Base-by-base conservation (phyloP, 2,888 invertebrate species). In the Sabatieria punctata region DNA sequence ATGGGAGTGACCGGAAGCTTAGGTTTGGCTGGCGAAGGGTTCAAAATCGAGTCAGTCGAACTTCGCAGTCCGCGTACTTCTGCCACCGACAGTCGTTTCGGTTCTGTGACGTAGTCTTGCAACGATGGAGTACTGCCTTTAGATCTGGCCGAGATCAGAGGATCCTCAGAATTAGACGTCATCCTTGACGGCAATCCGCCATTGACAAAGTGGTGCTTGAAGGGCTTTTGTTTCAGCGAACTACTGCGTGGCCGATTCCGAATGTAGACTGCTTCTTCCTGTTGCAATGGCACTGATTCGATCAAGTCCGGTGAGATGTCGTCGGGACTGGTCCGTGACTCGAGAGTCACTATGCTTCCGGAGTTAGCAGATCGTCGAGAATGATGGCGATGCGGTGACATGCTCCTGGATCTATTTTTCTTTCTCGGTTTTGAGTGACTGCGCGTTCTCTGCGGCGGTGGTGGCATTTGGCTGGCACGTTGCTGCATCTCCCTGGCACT, bases 31-130 rank as follows among this genome's bases (percentile, higher is more conserved):
- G 13, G 26, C 18, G 35, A n/a, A 21, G 35, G 37, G 21, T 43
- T 43, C 43, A 43, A 22, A 3, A 30, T 3, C 8, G 43, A 43
- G n/a, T 43, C 43, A 15, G 18, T 30, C 11, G 43, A 43, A 22
- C 33, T 43, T 3, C 43, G 27, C 3, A 43, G 8, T 8, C 43
- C 43, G 30, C 43, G 43, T 35, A 35, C 33, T 22, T 43, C 43
- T 23, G 33, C 33, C n/a, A 43, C 43, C 19, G 43, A 43, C 6
- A 43, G 36, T 6, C 43, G 33, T 4, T 35, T 21, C 2, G 13
- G n/a, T 22, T 25, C 33, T 4, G 30, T 21, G 33, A 6, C 22
- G 27, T 33, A 43, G 33, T 21, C 15, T 35, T 30, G 11, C 18
- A 43, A 18, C 13, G 33, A 33, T n/a, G 11, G 33, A n/a, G 13